Percentiles rank a stretch among this genome's conserved stretches.
Evolutionary conservation across 2,888 invertebrate genomes (phyloP).

Genomic region (Apotomis betuletana): DNA sequence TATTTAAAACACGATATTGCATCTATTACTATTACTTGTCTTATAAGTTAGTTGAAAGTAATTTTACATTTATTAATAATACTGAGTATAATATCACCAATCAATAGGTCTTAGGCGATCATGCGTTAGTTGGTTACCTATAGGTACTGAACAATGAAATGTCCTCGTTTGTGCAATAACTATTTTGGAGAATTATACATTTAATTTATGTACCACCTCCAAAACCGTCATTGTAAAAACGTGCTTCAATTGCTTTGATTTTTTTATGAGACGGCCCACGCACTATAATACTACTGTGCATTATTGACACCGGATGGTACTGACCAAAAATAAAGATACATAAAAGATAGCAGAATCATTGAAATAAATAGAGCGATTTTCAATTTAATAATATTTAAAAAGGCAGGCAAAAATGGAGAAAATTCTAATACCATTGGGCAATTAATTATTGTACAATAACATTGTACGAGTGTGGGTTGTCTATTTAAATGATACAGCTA

Average conservation of each 20-base stretch:
- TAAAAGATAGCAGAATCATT: no score
- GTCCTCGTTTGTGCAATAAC: slow-evolving; percentile 53
- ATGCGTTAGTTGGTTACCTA: neutral
- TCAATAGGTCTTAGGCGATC: slow-evolving; percentile 44
- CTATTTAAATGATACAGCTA: no score
- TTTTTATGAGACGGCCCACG: neutral
- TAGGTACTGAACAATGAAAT: slow-evolving; percentile 25
- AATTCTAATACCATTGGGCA: no score
- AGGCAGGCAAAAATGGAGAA: no score
- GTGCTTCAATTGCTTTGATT: slow-evolving; percentile 23
- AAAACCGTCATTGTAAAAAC: slow-evolving; percentile 54
- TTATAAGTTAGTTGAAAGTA: slow-evolving; percentile 50
- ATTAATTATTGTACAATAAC: no score
- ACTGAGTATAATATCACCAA: slow-evolving; percentile 65
- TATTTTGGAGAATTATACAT: slow-evolving; percentile 19
- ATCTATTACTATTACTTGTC: slow-evolving; percentile 19
- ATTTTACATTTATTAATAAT: slow-evolving; percentile 68
- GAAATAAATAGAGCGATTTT: no score
- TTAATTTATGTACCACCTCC: slow-evolving; percentile 1
- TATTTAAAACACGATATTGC: slow-evolving; percentile 22
- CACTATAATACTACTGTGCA: no score
- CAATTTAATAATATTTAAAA: no score
- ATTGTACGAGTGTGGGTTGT: no score
- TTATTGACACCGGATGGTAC: no score
- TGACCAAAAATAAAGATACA: no score